A percentile compares a stretch with the other conserved stretches of the same genome.
Conservation (phyloP, 1,140 invertebrate species). For the Luehdorfia chinensis region DNA sequence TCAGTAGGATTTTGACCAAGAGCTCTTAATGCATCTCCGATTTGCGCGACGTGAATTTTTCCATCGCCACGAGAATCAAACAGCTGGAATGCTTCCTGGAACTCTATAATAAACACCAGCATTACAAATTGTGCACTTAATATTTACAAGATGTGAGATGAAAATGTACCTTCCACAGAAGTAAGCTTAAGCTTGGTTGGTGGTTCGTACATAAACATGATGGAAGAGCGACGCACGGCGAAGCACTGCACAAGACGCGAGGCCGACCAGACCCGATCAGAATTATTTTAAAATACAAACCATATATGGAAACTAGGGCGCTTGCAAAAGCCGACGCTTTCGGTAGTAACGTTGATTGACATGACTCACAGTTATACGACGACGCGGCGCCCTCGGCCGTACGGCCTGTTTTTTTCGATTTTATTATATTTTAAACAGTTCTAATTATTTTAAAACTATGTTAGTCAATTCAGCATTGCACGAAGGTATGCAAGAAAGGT, state of each 20-base stretch:
- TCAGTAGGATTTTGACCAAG: constrained; percentile 99
- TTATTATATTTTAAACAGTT: not conserved
- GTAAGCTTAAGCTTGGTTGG: constrained; percentile 76
- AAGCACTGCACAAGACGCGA: constrained; percentile 32
- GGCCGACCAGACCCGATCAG: constrained; percentile 39
- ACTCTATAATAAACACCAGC: constrained; percentile 81
- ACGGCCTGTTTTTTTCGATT: constrained; percentile 5
- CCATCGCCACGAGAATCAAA: constrained; percentile 99
- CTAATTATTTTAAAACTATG: not conserved
- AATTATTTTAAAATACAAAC: constrained; percentile 70
- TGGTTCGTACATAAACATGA: constrained; percentile 78
- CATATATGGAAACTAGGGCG: constrained; percentile 77
- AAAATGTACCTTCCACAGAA: constrained; percentile 77
- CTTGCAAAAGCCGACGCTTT: constrained; percentile 61
- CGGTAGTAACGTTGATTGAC: constrained; percentile 66
- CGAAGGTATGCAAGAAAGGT: constrained; percentile 2
- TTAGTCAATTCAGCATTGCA: not conserved
- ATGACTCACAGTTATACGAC: constrained; percentile 52
- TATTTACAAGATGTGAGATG: not conserved
- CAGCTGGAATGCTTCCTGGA: constrained; percentile 97
- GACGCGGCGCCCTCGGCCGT: constrained; percentile 25
- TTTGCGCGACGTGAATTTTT: constrained; percentile 96
- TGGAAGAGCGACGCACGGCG: constrained; percentile 30
- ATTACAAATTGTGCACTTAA: not conserved
- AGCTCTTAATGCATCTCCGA: constrained; percentile 97